Percentiles rank a stretch among this genome's conserved stretches.
Evolutionary conservation across 2,797 vertebrate species (phyloP).

Genomic region (Sebastes matsubarae): DNA sequence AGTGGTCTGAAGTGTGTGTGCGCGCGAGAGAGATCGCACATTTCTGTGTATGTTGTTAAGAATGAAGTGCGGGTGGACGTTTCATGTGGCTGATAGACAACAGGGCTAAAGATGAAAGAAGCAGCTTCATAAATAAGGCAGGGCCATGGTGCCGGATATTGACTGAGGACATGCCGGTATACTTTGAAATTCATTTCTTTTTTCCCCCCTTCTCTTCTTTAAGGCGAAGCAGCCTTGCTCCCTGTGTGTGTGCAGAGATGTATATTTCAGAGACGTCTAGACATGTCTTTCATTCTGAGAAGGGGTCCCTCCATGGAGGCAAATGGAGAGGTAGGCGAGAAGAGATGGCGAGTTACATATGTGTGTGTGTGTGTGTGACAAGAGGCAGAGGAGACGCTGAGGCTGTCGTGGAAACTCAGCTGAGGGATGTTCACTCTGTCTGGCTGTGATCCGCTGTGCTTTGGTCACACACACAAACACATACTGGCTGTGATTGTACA

Average conservation of each 20-base stretch:
- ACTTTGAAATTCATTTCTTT: conserved; percentile 86
- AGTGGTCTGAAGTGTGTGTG: conserved; percentile 63
- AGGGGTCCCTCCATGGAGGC: conserved; percentile 80
- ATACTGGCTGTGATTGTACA: conserved; percentile 68
- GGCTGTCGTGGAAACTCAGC: conserved; percentile 69
- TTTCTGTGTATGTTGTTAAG: conserved; percentile 77
- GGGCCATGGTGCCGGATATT: conserved; percentile 84
- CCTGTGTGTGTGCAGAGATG: conserved; percentile 80
- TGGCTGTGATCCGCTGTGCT: conserved; percentile 71
- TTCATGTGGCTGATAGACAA: conserved; percentile 85
- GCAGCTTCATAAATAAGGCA: conserved; percentile 85
- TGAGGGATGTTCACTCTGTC: conserved; percentile 70
- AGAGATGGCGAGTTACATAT: conserved; percentile 51
- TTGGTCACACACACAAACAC: conserved; percentile 76
- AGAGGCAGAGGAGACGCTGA: conserved; percentile 45
- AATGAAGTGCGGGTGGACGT: conserved; percentile 78
- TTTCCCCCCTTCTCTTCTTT: conserved; percentile 75
- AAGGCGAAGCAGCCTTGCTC: conserved; percentile 78
- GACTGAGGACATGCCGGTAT: conserved; percentile 84
- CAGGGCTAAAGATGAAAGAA: conserved; percentile 85
- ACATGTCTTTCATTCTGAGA: conserved; percentile 85
- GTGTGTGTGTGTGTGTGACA: conserved; percentile 47
- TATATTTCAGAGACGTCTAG: conserved; percentile 85
- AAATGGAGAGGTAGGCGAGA: conserved; percentile 58
- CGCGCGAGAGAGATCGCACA: conserved; percentile 38